A percentile compares a stretch with the other conserved stretches of the same genome.
These are phyloP conservation scores for Candoia aspera DNA, from an alignment of 2,113 vertebrate species.

Conservation along the genomic window DNA sequence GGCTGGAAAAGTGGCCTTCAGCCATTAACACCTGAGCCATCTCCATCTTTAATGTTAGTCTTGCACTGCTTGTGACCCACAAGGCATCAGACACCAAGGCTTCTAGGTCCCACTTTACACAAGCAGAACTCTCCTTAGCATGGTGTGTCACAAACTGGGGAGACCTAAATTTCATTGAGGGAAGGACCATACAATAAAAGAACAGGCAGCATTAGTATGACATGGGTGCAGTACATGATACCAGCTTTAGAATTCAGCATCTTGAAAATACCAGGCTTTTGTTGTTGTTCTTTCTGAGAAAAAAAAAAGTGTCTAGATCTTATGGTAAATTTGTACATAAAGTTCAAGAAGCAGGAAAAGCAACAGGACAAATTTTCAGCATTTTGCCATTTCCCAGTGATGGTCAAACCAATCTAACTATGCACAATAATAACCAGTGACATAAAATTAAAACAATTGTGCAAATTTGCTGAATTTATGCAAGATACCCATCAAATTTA, in stretches of 20 bases:
- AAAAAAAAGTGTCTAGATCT: not conserved
- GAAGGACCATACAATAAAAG: not conserved
- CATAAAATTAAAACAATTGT: not conserved
- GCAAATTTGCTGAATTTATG: not conserved
- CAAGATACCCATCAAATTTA: not conserved
- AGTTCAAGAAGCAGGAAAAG: not conserved
- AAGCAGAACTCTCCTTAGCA: not conserved
- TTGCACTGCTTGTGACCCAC: not conserved
- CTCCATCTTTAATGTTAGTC: not conserved
- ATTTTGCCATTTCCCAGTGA: not conserved
- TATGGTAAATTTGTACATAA: not conserved
- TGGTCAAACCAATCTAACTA: not conserved
- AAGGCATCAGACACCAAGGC: not conserved
- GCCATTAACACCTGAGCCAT: conserved; percentile 15
- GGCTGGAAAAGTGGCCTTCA: not conserved
- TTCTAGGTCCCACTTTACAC: not conserved
- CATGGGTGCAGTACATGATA: not conserved
- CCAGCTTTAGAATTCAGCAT: not conserved
- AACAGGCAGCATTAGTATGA: not conserved
- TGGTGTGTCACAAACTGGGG: not conserved
- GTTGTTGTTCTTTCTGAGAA: not conserved
- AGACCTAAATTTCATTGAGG: not conserved
- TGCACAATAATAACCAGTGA: not conserved
- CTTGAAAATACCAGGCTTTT: not conserved
- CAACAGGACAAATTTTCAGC: not conserved